These are phyloP conservation scores for Lepus europaeus DNA, from an alignment of 2,113 vertebrate species.

Conservation along the genomic window DNA sequence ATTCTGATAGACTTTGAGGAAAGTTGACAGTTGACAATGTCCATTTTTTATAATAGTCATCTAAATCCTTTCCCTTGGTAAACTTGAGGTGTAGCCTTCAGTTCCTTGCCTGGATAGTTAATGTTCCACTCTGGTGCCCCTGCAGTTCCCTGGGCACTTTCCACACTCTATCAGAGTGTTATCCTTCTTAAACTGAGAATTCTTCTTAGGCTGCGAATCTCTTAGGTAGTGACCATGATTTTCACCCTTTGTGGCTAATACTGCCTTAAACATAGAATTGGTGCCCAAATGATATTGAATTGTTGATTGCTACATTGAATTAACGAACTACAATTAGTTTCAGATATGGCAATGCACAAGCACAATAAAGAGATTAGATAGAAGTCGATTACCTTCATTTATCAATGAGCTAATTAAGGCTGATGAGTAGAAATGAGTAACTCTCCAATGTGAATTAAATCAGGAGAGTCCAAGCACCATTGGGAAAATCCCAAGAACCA, in stretches of 20 bases:
- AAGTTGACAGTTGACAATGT: neutral
- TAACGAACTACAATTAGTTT: neutral
- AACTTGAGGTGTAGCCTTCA: neutral
- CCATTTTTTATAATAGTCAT: neutral
- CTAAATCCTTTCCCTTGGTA: conserved; percentile 2
- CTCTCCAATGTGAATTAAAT: neutral
- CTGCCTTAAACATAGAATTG: neutral
- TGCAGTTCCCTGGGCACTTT: neutral
- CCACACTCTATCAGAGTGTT: neutral
- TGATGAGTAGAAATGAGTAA: neutral
- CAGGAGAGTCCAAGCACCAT: neutral
- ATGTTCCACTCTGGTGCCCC: neutral
- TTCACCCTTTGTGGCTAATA: neutral
- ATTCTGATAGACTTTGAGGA: neutral
- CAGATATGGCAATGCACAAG: neutral
- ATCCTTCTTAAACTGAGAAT: neutral
- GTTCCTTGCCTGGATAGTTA: neutral
- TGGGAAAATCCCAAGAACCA: neutral
- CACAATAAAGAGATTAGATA: neutral
- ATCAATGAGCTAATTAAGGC: neutral
- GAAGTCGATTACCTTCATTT: neutral
- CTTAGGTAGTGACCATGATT: neutral
- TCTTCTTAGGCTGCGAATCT: neutral
- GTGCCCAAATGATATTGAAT: neutral
- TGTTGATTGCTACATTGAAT: neutral